Conservation (phyloP, 2,888 invertebrate species). For the Cerastis leucographa region DNA sequence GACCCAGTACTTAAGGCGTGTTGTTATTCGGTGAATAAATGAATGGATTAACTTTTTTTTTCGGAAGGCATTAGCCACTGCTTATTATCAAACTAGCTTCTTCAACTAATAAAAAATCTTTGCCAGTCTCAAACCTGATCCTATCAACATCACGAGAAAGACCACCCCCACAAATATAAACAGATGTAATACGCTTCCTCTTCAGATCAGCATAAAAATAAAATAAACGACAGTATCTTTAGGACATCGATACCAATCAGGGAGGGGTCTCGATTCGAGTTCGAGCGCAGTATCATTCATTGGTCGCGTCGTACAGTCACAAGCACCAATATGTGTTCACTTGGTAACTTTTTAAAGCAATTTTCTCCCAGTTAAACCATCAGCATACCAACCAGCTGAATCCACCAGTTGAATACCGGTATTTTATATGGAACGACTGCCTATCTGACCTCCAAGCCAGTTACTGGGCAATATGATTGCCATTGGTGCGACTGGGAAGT, state of each 20-base stretch:
- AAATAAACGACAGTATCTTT: conserved; percentile 54
- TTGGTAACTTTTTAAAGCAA: not conserved
- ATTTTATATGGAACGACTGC: not conserved
- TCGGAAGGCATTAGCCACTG: too few relatives aligned
- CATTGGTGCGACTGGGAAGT: not conserved
- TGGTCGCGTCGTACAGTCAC: conserved; percentile 32
- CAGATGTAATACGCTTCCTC: conserved; percentile 23
- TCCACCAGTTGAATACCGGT: not conserved
- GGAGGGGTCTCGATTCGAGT: conserved; percentile 54
- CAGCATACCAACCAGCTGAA: too few relatives aligned
- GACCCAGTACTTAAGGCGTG: too few relatives aligned
- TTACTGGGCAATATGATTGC: not conserved
- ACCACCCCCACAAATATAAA: conserved; percentile 1
- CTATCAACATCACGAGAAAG: not conserved
- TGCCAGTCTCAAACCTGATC: not conserved
- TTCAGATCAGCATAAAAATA: conserved; percentile 57
- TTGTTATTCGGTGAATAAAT: too few relatives aligned
- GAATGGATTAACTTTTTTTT: too few relatives aligned
- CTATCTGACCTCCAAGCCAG: not conserved
- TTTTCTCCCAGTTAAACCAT: not conserved
- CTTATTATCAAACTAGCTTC: too few relatives aligned
- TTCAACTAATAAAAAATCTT: not conserved
- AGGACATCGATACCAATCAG: conserved; percentile 68
- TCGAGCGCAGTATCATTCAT: conserved; percentile 37
- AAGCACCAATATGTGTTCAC: not conserved